Percentiles rank a stretch among this genome's conserved stretches.
Conservation (phyloP, 2,797 vertebrate genomes). For the Petrocephalus sullivani region DNA sequence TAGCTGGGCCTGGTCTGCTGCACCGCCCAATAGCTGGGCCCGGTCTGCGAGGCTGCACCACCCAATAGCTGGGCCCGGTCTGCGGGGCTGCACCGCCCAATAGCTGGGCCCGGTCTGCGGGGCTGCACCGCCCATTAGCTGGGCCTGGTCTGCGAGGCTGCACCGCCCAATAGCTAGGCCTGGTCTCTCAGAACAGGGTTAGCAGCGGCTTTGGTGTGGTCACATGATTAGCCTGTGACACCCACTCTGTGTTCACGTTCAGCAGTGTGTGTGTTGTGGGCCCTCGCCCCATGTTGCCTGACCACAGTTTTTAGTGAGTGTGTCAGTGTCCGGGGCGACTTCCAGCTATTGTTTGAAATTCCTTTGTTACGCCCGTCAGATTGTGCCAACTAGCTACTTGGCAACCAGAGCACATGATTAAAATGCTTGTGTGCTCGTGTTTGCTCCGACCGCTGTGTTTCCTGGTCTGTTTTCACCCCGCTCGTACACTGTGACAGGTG, state of each 20-base stretch:
- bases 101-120: not conserved
- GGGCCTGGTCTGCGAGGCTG: not conserved
- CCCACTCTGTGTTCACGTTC: not conserved
- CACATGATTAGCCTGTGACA: not conserved
- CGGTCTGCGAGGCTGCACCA: too few relatives aligned
- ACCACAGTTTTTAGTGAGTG: not conserved
- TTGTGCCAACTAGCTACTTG: not conserved
- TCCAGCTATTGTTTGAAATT: not conserved
- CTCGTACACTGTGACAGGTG: too few relatives aligned
- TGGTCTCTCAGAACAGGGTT: not conserved
- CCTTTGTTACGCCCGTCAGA: not conserved
- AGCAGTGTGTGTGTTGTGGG: not conserved
- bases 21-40: too few relatives aligned
- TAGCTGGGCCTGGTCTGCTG: not conserved
- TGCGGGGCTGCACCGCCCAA: too few relatives aligned
- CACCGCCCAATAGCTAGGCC: not conserved
- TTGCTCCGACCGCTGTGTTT: not conserved
- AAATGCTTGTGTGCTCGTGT: not conserved
- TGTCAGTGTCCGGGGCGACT: not conserved
- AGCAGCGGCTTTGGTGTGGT: not conserved
- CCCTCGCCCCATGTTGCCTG: not conserved
- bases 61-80: too few relatives aligned
- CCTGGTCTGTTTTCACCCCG: not conserved
- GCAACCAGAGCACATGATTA: not conserved
- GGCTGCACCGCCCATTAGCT: too few relatives aligned